phyloP scores from a whole-genome alignment of 2,888 invertebrate genomes.

The Ichneumon xanthorius region DNA sequence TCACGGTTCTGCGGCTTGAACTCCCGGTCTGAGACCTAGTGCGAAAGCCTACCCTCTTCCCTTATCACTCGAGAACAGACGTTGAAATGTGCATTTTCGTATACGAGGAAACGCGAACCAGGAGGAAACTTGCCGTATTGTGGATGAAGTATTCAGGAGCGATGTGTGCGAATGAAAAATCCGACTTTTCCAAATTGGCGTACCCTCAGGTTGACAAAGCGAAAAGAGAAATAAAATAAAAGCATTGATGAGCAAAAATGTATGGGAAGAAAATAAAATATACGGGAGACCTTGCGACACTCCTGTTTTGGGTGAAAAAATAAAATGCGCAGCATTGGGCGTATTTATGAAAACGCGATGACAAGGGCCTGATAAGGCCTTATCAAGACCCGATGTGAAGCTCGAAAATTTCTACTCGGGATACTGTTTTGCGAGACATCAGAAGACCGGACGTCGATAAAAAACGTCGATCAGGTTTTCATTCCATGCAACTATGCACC shows the following conservation, averaged over 20 bases:
- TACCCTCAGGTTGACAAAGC: background rate
- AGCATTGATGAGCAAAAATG: background rate
- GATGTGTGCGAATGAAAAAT: background rate
- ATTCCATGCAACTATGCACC: background rate
- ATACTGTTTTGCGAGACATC: background rate
- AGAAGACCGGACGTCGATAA: background rate
- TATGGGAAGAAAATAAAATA: background rate
- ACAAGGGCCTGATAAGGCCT: too few species aligned
- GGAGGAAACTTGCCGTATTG: conserved; percentile 31
- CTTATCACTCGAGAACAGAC: conserved; percentile 73
- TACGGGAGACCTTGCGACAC: background rate
- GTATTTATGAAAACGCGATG: too few species aligned
- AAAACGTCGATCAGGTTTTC: background rate
- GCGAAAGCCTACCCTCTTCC: conserved; percentile 44
- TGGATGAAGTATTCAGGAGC: background rate
- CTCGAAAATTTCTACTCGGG: too few species aligned
- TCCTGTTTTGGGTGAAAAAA: too few species aligned
- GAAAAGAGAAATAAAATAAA: background rate
- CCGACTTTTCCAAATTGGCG: background rate
- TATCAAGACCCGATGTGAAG: too few species aligned
- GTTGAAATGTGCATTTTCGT: conserved; percentile 58
- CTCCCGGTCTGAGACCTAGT: conserved; percentile 4
- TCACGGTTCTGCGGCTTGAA: conserved; percentile 63
- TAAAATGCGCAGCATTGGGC: too few species aligned
- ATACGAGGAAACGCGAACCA: background rate